phyloP scores from a whole-genome alignment of 2,888 invertebrate species.

The Stenolophus ochropezus region DNA sequence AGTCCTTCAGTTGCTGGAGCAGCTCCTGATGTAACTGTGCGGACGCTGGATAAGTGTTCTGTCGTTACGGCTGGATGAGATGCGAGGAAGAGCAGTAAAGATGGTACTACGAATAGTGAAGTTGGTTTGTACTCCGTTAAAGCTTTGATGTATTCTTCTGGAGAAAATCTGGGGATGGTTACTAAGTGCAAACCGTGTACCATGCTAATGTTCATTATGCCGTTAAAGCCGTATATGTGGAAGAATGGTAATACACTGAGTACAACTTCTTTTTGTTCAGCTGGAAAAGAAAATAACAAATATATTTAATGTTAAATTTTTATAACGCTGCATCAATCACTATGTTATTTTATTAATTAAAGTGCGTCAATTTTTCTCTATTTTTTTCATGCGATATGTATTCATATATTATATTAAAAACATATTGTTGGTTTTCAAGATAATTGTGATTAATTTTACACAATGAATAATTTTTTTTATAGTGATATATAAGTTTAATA shows the following conservation, averaged over 20 bases:
- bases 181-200: conserved; percentile 79
- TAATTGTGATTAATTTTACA: no score
- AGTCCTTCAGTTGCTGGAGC: conserved; percentile 82
- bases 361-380: no score
- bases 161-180: conserved; percentile 83
- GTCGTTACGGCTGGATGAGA: conserved; percentile 82
- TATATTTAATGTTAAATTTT: not conserved
- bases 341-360: no score
- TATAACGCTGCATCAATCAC: no score
- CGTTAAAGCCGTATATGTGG: conserved; percentile 86
- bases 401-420: no score
- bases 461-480: no score
- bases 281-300: conserved; percentile 66
- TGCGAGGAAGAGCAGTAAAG: conserved; percentile 83
- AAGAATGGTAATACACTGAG: conserved; percentile 85
- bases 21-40: conserved; percentile 82
- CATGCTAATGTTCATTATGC: conserved; percentile 79
- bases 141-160: conserved; percentile 82
- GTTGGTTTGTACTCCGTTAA: conserved; percentile 78
- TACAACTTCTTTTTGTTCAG: conserved; percentile 75
- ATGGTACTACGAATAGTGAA: conserved; percentile 84
- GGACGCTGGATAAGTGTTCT: conserved; percentile 80
- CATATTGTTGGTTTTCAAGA: no score
- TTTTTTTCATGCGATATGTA: no score
- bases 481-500: no score